A percentile compares a stretch with the other conserved stretches of the same genome.
Evolutionary conservation across 2,888 invertebrate species (phyloP).

Genomic region (Periphyllus acericola): DNA sequence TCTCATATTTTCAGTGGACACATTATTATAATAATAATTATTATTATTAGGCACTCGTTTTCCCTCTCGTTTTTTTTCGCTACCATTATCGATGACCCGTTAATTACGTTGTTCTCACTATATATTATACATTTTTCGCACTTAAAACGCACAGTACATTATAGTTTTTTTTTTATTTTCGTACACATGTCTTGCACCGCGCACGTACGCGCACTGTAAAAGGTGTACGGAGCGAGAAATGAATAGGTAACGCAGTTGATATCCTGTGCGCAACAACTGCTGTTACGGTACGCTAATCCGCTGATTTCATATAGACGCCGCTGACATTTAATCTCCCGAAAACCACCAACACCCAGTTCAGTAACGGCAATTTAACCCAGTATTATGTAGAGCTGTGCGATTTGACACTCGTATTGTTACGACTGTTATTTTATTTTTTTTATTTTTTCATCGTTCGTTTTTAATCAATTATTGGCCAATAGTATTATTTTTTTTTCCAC

Average conservation of each 20-base stretch:
- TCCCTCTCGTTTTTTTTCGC: not conserved
- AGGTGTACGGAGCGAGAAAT: not conserved
- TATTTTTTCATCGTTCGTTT: not conserved
- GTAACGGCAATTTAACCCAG: conserved; percentile 15
- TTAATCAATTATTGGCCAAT: conserved; percentile 20
- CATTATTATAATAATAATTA: not conserved
- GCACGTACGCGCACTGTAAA: not conserved
- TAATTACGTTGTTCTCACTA: not conserved
- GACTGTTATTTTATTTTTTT: not conserved
- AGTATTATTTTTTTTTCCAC: not conserved
- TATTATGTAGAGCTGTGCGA: not conserved
- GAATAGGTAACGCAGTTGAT: not conserved
- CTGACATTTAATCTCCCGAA: conserved; percentile 35
- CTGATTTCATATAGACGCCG: conserved; percentile 19
- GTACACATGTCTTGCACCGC: not conserved
- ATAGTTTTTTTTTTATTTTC: not conserved
- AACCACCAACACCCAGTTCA: conserved; percentile 31
- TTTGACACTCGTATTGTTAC: not conserved
- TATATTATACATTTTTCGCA: not conserved
- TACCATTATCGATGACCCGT: not conserved
- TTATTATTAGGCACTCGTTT: too few species aligned
- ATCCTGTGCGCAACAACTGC: not conserved
- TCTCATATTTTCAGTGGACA: not conserved
- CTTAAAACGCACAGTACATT: not conserved
- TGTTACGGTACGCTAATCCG: conserved; percentile 39